A percentile compares a stretch with the other conserved stretches of the same genome.
phyloP scores from a whole-genome alignment of 2,888 invertebrate genomes.

The Prionchulus punctatus region DNA sequence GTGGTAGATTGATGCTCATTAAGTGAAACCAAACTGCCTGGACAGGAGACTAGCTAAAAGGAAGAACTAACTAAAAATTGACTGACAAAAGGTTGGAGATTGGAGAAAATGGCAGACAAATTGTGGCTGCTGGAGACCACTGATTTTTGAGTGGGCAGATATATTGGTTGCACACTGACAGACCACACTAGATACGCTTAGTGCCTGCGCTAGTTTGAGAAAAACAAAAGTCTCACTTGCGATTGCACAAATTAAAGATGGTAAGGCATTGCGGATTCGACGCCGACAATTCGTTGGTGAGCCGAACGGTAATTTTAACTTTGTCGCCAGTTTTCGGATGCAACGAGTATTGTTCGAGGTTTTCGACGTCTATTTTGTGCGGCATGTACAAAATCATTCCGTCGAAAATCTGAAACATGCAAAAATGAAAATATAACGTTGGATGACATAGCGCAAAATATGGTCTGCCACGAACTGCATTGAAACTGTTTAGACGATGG shows the following conservation, averaged over 20 bases:
- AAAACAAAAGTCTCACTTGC: slow-evolving; percentile 16
- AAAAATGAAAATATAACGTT: background rate
- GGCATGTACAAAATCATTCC: slow-evolving; percentile 19
- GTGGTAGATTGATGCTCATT: too few relatives aligned
- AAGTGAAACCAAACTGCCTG: too few relatives aligned
- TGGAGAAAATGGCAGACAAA: too few relatives aligned
- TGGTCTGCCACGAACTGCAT: too few relatives aligned
- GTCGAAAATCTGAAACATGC: slow-evolving; percentile 19
- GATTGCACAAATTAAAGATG: slow-evolving; percentile 26
- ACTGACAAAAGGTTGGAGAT: too few relatives aligned
- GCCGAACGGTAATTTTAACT: slow-evolving; percentile 22
- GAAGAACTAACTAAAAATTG: background rate
- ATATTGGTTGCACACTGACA: too few relatives aligned
- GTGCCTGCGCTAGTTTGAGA: background rate
- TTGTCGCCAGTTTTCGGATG: slow-evolving; percentile 16
- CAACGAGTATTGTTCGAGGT: slow-evolving; percentile 14
- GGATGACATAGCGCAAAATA: background rate
- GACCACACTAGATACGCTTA: too few relatives aligned
- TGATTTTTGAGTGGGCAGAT: too few relatives aligned
- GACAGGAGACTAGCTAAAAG: too few relatives aligned
- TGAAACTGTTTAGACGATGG: too few relatives aligned
- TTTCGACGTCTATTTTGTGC: background rate
- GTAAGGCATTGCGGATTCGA: slow-evolving; percentile 25
- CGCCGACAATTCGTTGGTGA: slow-evolving; percentile 19
- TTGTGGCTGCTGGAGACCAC: too few relatives aligned